Evolutionary conservation across 2,888 invertebrate species (phyloP), one percentile per base, ranked within the genome.

Genomic region (Cepaea hortensis): DNA sequence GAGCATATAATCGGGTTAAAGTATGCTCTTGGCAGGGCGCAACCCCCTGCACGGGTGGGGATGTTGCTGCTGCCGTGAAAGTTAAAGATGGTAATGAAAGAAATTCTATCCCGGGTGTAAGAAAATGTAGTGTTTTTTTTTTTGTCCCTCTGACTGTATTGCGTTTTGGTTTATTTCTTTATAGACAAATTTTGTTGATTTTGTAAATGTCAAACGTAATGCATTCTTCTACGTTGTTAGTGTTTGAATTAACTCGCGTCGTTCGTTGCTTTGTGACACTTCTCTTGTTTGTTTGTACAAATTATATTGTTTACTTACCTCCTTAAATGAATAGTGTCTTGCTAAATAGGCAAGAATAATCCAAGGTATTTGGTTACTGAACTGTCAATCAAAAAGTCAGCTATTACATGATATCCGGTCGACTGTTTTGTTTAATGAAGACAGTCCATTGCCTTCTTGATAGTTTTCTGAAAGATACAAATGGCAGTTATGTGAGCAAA

Each of bases 261-360:
- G 72, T 72, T 72, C 9, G n/a, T n/a, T 72, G 9, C 3, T 13
- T 73, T 73, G 35, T 46, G 46, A 73, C 46, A 73, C 35, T 4
- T 11, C 35, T 5, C 1, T 3, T 11, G 20, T 46, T 73, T 73
- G 11, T 73, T 73, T 73, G 9, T 55, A 9, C 55, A 55, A 55
- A 55, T 55, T 55, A 55, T 55, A 55, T 55, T 55, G 55, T 55
- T n/a, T n/a, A 77, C 77, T 77, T 20, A 77, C 77, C 77, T n/a
- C 13, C n/a, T 6, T 50, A 77, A 46, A 76, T 6, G 9, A n/a
- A n/a, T 76, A 50, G 3, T 76, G 46, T 50, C 76, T 15, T 50
- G 48, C 5, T 7, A 55, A 55, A 55, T 55, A 55, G 55, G 55
- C 55, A 55, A 11, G 7, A 55, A 55, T 55, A 55, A 55, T 55